Evolutionary conservation across 2,888 invertebrate genomes (phyloP).

Genomic region (Timema cristinae): DNA sequence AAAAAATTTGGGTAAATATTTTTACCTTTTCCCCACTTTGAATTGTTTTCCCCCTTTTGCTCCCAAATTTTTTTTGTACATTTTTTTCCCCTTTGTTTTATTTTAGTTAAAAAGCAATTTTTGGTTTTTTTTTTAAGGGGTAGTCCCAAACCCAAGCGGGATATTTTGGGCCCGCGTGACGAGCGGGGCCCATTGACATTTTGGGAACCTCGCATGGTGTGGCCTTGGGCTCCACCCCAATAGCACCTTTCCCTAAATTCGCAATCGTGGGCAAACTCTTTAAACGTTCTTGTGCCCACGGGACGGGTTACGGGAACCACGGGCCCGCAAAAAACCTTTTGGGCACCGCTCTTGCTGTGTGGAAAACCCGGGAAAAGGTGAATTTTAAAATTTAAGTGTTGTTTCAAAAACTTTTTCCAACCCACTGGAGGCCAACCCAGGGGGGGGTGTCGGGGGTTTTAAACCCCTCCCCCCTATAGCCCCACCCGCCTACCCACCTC

Average conservation of each 20-base stretch:
- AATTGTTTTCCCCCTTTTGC: constrained; percentile 5
- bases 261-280: constrained; percentile 66
- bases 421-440: too few species aligned
- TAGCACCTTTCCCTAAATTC: constrained; percentile 70
- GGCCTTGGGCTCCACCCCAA: constrained; percentile 73
- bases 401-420: too few species aligned
- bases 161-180: constrained; percentile 86
- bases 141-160: constrained; percentile 81
- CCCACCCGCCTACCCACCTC: too few species aligned
- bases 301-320: constrained; percentile 77
- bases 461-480: too few species aligned
- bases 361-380: constrained; percentile 85
- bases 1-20: too few species aligned
- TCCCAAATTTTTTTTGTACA: constrained; percentile 18
- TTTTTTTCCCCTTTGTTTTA: neutral
- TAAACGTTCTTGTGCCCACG: constrained; percentile 76
- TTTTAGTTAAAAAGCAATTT: neutral
- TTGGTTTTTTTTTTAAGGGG: constrained; percentile 46
- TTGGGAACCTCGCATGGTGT: constrained; percentile 87
- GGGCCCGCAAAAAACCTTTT: constrained; percentile 82
- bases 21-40: neutral
- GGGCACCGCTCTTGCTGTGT: constrained; percentile 86
- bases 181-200: constrained; percentile 82
- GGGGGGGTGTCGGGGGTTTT: too few species aligned
- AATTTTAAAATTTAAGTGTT: neutral